Conservation (phyloP, 2,113 vertebrate species). For the Petrocephalus zakoni region DNA sequence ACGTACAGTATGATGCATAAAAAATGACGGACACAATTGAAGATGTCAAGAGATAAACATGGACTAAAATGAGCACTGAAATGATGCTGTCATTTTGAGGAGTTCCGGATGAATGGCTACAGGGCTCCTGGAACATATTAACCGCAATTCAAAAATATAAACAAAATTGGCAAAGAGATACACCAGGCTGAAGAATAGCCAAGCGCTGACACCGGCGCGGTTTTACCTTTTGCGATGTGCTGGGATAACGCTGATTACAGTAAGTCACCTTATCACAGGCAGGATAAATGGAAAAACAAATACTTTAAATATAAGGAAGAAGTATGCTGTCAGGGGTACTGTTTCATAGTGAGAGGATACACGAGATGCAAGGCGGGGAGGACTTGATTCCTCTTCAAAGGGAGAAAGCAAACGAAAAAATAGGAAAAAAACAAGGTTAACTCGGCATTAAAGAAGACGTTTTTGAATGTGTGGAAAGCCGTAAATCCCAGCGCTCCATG, state of each 20-base stretch:
- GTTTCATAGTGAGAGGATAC: neutral
- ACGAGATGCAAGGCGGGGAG: neutral
- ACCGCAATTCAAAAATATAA: neutral
- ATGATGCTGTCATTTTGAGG: neutral
- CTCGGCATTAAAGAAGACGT: neutral
- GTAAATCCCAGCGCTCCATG: neutral
- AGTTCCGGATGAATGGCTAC: neutral
- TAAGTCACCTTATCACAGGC: neutral
- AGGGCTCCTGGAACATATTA: neutral
- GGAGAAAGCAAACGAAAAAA: neutral
- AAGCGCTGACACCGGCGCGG: neutral
- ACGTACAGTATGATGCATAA: neutral
- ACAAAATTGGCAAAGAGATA: neutral
- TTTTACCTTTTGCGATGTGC: neutral
- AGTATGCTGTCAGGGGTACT: neutral
- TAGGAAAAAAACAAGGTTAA: neutral
- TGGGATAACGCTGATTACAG: slow-evolving; percentile 12
- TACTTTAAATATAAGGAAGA: neutral
- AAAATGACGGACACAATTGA: neutral
- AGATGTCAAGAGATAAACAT: neutral
- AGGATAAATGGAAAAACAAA: neutral
- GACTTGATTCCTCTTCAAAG: neutral
- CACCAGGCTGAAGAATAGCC: neutral
- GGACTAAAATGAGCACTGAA: neutral
- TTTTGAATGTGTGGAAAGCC: neutral